A percentile compares a stretch with the other conserved stretches of the same genome.
phyloP scores from a whole-genome alignment of 2,797 vertebrate genomes.

The Brotula barbata region DNA sequence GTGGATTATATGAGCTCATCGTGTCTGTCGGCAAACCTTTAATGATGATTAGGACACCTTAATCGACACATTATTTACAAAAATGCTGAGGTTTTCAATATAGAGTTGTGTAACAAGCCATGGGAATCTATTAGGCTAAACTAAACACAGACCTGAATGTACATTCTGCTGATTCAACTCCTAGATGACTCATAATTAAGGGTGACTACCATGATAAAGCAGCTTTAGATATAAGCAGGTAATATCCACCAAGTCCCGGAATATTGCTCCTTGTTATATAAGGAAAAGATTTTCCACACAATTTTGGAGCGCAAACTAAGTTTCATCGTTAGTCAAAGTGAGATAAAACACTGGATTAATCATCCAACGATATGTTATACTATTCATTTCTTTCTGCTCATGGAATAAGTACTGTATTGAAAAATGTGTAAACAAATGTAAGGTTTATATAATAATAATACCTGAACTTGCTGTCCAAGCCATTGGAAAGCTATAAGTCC shows the following conservation, averaged over 20 bases:
- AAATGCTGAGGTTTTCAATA: too few relatives aligned
- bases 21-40: background rate
- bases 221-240: constrained; percentile 49
- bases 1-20: background rate
- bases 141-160: background rate
- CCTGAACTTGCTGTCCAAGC: constrained; percentile 92
- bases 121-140: background rate
- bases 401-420: too few relatives aligned
- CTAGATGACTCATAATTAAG: constrained; percentile 5
- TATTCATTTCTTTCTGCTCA: background rate
- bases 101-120: background rate
- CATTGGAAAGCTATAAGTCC: constrained; percentile 86
- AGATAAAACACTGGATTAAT: background rate
- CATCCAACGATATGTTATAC: background rate
- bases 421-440: too few relatives aligned
- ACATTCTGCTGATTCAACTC: constrained; percentile 15
- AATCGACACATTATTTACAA: background rate
- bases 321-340: background rate
- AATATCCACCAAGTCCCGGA: constrained; percentile 7
- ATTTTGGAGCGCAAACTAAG: background rate
- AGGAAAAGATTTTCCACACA: background rate
- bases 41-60: background rate
- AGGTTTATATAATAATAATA: constrained; percentile 70
- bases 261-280: constrained; percentile 15
- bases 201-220: constrained; percentile 34